Conservation (phyloP, 1,140 invertebrate genomes). For the Gryllus bimaculatus region DNA sequence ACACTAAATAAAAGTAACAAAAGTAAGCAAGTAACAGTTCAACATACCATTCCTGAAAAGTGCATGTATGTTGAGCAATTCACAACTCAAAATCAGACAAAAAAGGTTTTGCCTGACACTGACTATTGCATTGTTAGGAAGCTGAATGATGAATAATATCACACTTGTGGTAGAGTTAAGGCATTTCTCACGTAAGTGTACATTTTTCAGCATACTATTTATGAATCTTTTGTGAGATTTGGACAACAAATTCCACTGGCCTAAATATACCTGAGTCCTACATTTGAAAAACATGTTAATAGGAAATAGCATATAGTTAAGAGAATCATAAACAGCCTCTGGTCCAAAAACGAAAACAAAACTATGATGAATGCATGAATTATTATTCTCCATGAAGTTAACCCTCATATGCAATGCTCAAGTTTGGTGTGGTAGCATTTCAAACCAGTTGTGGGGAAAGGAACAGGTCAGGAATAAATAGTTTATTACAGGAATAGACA, state of each 20-base stretch:
- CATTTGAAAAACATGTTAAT: not conserved
- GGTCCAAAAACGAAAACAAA: not conserved
- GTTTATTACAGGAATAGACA: no score
- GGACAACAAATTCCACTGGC: not conserved
- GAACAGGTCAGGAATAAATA: no score
- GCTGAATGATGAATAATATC: not conserved
- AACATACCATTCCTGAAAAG: no score
- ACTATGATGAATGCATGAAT: no score
- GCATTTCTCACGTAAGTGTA: not conserved
- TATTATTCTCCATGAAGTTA: no score
- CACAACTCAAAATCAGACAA: not conserved
- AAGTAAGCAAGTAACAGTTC: not conserved
- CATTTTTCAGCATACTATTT: no score
- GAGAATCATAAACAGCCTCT: not conserved
- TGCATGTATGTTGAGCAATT: not conserved
- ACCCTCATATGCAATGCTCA: no score
- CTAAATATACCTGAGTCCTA: not conserved
- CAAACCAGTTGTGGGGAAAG: no score
- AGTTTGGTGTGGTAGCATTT: no score
- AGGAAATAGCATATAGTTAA: not conserved
- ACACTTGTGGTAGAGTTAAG: not conserved
- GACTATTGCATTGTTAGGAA: not conserved
- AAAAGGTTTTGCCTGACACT: not conserved
- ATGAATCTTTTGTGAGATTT: not conserved
- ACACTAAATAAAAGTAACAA: not conserved